Evolutionary conservation across 2,797 vertebrate genomes (phyloP).

Genomic region (Sebastes diaconus): DNA sequence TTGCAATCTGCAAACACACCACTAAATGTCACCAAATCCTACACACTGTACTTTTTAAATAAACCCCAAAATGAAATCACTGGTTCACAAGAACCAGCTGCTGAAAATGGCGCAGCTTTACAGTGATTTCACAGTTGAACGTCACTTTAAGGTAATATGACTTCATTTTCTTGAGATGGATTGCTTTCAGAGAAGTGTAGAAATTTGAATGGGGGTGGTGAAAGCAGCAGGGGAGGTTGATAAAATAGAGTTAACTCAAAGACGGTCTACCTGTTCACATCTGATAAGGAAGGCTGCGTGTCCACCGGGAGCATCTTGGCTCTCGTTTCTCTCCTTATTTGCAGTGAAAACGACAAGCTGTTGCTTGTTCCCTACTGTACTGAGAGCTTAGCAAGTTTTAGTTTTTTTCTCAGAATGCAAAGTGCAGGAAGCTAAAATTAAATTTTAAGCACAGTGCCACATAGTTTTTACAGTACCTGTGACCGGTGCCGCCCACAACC

Average conservation of each 20-base stretch:
- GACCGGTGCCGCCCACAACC: constrained; percentile 45
- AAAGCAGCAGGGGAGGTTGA: constrained; percentile 1
- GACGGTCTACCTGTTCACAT: constrained; percentile 36
- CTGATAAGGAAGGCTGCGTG: constrained; percentile 18
- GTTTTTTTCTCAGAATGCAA: not conserved
- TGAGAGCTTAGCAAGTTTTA: constrained; percentile 27
- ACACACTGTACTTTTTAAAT: not conserved
- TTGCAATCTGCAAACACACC: no score
- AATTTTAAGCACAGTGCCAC: constrained; percentile 27
- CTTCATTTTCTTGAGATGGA: constrained; percentile 36
- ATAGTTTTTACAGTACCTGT: constrained; percentile 28
- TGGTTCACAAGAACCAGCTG: constrained; percentile 3
- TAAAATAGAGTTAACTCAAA: constrained; percentile 35
- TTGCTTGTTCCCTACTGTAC: constrained; percentile 36
- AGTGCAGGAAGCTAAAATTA: constrained; percentile 41
- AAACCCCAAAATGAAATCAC: constrained; percentile 27
- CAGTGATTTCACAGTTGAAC: constrained; percentile 35
- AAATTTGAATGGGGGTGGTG: constrained; percentile 8
- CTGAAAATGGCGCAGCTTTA: constrained; percentile 27
- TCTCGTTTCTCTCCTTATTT: constrained; percentile 42
- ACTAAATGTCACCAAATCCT: no score
- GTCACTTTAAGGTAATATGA: constrained; percentile 33
- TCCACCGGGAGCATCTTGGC: constrained; percentile 37
- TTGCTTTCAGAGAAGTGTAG: constrained; percentile 32
- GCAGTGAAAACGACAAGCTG: constrained; percentile 41